Evolutionary conservation across 2,113 vertebrate species (phyloP).

Genomic region (Atrichornis clamosus): DNA sequence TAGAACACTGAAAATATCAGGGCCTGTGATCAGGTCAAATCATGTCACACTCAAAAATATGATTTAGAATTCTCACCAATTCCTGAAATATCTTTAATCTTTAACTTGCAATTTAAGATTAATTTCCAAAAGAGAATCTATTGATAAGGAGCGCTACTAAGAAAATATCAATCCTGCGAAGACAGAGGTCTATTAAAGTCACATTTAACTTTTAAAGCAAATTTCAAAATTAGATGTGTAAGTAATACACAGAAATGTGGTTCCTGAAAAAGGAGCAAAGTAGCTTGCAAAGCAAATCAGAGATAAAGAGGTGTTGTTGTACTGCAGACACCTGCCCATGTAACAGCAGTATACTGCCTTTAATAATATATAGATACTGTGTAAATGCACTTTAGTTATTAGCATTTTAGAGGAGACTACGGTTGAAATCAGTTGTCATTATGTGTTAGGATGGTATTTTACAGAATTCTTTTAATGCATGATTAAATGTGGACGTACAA

Average conservation of each 20-base stretch:
- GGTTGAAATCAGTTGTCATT: neutral
- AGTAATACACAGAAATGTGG: neutral
- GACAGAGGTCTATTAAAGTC: neutral
- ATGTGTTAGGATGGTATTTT: neutral
- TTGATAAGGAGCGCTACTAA: neutral
- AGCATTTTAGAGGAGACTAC: neutral
- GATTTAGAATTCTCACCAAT: neutral
- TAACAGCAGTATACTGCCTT: neutral
- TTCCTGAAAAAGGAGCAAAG: neutral
- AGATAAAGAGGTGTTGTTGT: neutral
- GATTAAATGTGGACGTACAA: neutral
- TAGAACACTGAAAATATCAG: neutral
- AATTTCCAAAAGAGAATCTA: neutral
- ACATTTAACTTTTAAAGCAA: neutral
- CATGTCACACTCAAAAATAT: neutral
- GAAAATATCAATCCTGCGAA: neutral
- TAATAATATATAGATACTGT: neutral
- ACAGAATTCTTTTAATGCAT: neutral
- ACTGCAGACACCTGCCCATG: neutral
- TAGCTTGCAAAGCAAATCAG: neutral
- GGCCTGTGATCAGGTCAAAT: neutral
- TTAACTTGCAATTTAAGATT: constrained; percentile 16
- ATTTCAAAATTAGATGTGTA: neutral
- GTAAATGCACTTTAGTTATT: neutral
- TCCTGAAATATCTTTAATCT: constrained; percentile 2